A percentile compares a stretch with the other conserved stretches of the same genome.
Evolutionary conservation across 92 coral and sea anemone genomes (phyloP).

Genomic region (Metridium senile): DNA sequence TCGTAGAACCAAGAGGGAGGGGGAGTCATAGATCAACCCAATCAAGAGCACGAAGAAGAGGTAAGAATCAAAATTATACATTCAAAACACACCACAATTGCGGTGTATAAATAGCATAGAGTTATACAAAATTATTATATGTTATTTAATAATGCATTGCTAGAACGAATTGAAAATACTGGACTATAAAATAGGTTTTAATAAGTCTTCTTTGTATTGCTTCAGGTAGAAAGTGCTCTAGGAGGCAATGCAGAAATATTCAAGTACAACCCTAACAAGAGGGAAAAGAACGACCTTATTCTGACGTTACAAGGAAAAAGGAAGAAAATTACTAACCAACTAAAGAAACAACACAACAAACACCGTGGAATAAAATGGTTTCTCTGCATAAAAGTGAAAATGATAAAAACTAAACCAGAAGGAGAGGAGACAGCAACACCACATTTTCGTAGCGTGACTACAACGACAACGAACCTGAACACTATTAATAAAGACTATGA

Average conservation of each 20-base stretch:
- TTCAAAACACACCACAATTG: no score
- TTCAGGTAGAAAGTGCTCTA: slow-evolving; percentile 22
- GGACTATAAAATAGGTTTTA: background rate
- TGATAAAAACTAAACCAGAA: slow-evolving; percentile 35
- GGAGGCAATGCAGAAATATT: slow-evolving; percentile 22
- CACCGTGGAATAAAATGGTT: slow-evolving; percentile 22
- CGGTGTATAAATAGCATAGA: no score
- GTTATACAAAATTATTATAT: no score
- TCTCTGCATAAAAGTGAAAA: slow-evolving; percentile 30
- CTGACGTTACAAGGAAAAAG: slow-evolving; percentile 23
- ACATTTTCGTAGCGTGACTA: slow-evolving; percentile 35
- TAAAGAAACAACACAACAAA: background rate
- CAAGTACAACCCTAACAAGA: slow-evolving; percentile 30
- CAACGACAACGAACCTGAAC: slow-evolving; percentile 16
- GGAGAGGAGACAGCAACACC: slow-evolving; percentile 25
- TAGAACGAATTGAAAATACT: background rate
- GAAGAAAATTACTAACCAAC: background rate
- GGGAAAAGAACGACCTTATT: slow-evolving; percentile 25
- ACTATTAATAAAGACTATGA: slow-evolving; percentile 15
- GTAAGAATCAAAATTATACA: no score
- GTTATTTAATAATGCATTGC: no score
- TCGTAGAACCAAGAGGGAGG: no score
- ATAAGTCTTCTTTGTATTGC: background rate
- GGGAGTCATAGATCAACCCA: no score
- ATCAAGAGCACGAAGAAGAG: no score